Evolutionary conservation across 1,140 invertebrate genomes (phyloP), one percentile per base, ranked within the genome.

Genomic region (Cylas formicarius): DNA sequence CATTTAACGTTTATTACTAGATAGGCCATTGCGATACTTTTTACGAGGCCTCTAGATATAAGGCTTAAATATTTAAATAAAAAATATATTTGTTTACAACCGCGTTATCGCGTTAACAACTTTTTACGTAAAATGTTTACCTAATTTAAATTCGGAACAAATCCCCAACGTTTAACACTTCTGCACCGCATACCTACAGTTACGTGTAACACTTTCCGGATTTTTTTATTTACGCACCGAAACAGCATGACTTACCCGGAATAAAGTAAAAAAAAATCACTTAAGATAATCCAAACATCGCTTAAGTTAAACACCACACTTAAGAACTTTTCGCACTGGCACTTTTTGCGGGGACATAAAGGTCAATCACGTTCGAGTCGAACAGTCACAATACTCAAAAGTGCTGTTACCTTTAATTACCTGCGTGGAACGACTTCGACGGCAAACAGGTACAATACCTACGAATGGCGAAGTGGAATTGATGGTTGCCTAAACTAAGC

Each of bases 341-440:
- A 48, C 42, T 44, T 46, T 38, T 43, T 26, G 45, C 36, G 40
- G 27, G 20, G n/a, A n/a, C n/a, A n/a, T n/a, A n/a, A n/a, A 42
- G 41, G 43, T 54, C 42, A 51, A 28, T 45, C 48, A 47, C 40
- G 34, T 45, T 21, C 36, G 44, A 45, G 39, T 41, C 48, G 31
- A 33, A 48, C 52, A 48, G 19, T 46, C 44, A 42, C 40, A 47
- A 31, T 40, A 41, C 39, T 51, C 48, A 54, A n/a, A n/a, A 54
- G 48, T 55, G 46, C 53, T 55, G 53, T 55, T 55, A 55, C 44
- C 46, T 51, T 47, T 55, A 53, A 55, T 53, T 55, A 48, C 34
- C 37, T 48, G 40, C 22, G 42, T 33, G 43, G 33, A 20, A 35
- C 36, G 39, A 42, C 29, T 13, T 31, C 32, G 44, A 48, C 50